Evolutionary conservation across 2,888 invertebrate species (phyloP), one percentile per base, ranked within the genome.

Genomic region (Nomada flava): DNA sequence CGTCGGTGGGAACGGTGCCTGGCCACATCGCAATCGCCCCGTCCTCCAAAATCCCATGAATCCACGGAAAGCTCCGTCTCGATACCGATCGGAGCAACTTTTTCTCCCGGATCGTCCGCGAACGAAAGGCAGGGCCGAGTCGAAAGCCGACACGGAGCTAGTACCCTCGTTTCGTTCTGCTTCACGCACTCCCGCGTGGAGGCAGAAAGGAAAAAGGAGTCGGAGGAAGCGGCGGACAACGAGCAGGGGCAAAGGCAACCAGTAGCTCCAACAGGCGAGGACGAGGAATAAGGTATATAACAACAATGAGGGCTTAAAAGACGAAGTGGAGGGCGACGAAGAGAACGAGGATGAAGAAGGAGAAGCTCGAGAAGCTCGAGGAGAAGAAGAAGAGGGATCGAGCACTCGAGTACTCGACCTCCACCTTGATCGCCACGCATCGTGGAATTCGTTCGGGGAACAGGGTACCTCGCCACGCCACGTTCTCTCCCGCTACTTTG

Each of bases 341-440:
- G 10, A 5, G 50, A 11, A n/a, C 10, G 20, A 63, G 18, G 59
- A 60, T 15, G 52, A 36, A 36, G 53, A n/a, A 20, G 15, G 26
- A 26, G 26, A 29, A n/a, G 20, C 42, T 5, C 20, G 59, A 2
- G 68, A 29, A 18, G 44, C 36, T 36, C 36, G 36, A 20, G 7
- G 55, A n/a, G 63, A 50, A 62, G 0, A 47, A 15, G 55, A 55
- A 13, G n/a, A 23, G 29, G 62, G 18, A 59, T 26, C 18, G 60
- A 23, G 62, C n/a, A 47, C 18, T 7, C 5, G 81, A 86, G 83
- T 70, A 76, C 80, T 74, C 89, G 86, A 88, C 88, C 87, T 88
- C 88, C 86, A 87, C 87, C 88, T 88, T 87, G 81, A 75, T 87
- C 89, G 86, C 86, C 84, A 85, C 86, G 92, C 91, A 92, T 90